phyloP scores from a whole-genome alignment of 1,140 invertebrate genomes.

The Amyelois transitella region DNA sequence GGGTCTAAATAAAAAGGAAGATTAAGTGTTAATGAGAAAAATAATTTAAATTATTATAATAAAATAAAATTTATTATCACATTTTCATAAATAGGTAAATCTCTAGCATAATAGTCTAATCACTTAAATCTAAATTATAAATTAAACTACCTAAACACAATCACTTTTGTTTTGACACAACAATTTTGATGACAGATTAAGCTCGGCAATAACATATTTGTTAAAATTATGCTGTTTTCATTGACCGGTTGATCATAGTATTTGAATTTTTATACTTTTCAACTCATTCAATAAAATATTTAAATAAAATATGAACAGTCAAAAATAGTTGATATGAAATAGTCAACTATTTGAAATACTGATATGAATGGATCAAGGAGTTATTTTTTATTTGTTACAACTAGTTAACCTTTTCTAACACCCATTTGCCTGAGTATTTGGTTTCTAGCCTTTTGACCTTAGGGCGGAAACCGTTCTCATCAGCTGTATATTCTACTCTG shows the following conservation, averaged over 20 bases:
- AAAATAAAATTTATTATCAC: constrained; percentile 72
- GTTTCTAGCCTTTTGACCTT: constrained; percentile 70
- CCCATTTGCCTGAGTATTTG: constrained; percentile 66
- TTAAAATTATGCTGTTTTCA: no score
- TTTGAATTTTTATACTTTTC: no score
- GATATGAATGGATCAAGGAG: constrained; percentile 36
- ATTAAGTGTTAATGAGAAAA: constrained; percentile 5
- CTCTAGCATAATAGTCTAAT: constrained; percentile 56
- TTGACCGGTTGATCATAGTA: no score
- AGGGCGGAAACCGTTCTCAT: constrained; percentile 80
- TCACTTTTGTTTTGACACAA: constrained; percentile 12
- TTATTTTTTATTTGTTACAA: constrained; percentile 4
- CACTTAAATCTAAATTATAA: constrained; percentile 59
- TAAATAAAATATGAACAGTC: no score
- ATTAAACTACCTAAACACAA: constrained; percentile 54
- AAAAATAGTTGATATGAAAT: constrained; percentile 13
- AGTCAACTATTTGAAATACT: constrained; percentile 63
- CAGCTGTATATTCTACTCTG: constrained; percentile 78
- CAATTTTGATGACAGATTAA: not conserved
- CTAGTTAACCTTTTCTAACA: constrained; percentile 61
- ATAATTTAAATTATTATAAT: constrained; percentile 23
- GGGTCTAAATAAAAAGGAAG: no score
- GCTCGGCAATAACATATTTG: no score
- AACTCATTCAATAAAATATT: no score
- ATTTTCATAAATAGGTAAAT: constrained; percentile 71